These are phyloP conservation scores for Xanthia icteritia DNA, from an alignment of 2,888 invertebrate genomes.

Conservation along the genomic window DNA sequence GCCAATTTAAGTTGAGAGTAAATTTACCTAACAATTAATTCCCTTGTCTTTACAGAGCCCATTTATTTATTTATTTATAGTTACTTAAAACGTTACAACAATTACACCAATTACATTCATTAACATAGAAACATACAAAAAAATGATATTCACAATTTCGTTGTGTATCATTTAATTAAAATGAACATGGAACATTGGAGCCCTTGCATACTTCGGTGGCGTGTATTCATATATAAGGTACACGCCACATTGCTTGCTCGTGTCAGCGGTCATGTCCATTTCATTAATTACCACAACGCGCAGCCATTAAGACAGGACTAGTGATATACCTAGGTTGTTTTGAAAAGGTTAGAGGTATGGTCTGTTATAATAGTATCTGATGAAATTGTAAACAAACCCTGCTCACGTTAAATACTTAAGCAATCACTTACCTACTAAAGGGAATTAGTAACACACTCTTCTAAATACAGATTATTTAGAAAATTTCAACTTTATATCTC, in stretches of 20 bases:
- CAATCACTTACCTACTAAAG: not conserved
- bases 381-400: not conserved
- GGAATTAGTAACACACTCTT: not conserved
- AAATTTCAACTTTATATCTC: too few relatives aligned
- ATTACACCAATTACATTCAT: too few relatives aligned
- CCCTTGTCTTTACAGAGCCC: not conserved
- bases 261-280: slow-evolving; percentile 29
- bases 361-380: not conserved
- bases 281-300: slow-evolving; percentile 3
- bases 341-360: not conserved
- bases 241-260: slow-evolving; percentile 13
- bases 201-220: too few relatives aligned
- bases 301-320: not conserved
- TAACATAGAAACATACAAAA: too few relatives aligned
- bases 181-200: too few relatives aligned
- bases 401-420: not conserved
- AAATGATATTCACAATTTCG: too few relatives aligned
- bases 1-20: not conserved
- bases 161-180: too few relatives aligned
- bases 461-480: not conserved
- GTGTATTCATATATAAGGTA: not conserved
- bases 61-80: too few relatives aligned
- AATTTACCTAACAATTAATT: too few relatives aligned
- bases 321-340: not conserved
- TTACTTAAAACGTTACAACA: too few relatives aligned